These are phyloP conservation scores for Patella ulyssiponensis DNA, from an alignment of 2,888 invertebrate species.

Conservation along the genomic window DNA sequence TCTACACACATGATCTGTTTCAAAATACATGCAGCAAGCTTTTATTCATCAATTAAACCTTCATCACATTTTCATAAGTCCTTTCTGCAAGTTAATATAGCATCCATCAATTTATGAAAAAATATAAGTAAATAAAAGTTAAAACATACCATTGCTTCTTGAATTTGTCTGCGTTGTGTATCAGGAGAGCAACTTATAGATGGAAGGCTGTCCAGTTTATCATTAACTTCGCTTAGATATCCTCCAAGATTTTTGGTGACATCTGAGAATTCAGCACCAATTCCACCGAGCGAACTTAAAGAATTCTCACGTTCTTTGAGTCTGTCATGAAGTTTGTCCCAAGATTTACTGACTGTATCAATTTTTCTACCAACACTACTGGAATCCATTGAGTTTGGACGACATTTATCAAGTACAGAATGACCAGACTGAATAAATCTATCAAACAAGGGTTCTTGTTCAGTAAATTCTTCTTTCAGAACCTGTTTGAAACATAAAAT, in stretches of 20 bases:
- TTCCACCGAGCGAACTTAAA: constrained; percentile 91
- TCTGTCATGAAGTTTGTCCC: constrained; percentile 82
- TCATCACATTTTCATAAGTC: too few species aligned
- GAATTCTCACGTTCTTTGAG: constrained; percentile 74
- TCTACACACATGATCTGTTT: neutral
- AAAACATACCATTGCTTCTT: constrained; percentile 81
- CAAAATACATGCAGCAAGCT: too few species aligned
- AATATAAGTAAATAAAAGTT: neutral
- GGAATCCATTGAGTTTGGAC: constrained; percentile 72
- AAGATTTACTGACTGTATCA: constrained; percentile 79
- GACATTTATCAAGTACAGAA: constrained; percentile 79
- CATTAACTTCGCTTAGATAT: constrained; percentile 89
- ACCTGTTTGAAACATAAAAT: constrained; percentile 76
- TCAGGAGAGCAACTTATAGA: constrained; percentile 75
- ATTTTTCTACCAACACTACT: constrained; percentile 72
- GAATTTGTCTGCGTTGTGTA: constrained; percentile 87
- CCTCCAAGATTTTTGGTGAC: constrained; percentile 86
- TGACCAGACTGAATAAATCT: constrained; percentile 87
- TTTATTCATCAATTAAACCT: too few species aligned
- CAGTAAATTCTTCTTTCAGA: constrained; percentile 92
- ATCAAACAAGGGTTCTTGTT: constrained; percentile 90
- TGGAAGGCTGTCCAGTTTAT: constrained; percentile 87
- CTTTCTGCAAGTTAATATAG: too few species aligned
- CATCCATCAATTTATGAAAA: neutral
- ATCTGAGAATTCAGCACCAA: constrained; percentile 93